Evolutionary conservation across 2,113 vertebrate genomes (phyloP), one percentile per base, ranked within the genome.

Genomic region (Ictalurus punctatus): DNA sequence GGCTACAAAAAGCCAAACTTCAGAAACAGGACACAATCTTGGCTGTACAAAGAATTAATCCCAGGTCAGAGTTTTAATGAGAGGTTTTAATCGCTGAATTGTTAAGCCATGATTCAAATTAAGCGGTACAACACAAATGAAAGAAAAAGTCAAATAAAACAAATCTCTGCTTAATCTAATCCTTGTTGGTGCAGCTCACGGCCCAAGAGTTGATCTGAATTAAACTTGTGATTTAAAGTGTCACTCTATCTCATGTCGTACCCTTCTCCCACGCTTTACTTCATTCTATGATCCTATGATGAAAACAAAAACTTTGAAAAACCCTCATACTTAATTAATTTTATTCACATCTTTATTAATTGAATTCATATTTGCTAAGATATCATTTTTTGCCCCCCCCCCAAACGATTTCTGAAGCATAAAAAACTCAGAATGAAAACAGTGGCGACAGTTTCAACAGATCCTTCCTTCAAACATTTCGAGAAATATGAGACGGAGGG

Each of bases 291-390:
- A 21, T 59, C 79, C 52, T 34, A 0, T 9, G 9, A 83, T 30
- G 7, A 82, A 82, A 34, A 37, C 8, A 54, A 30, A 80, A 14
- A 17, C 44, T 14, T 5, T 19, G 48, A 71, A 14, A 59, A 27
- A 23, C 21, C 23, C 34, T 40, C 27, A 88, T 30, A 37, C 34
- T 17, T 56, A 63, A 25, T 40, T 9, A 56, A 59, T 83, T 86
- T 88, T 86, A 86, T 90, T 90, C 89, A 92, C 88, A 88, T 92
- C 90, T 92, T 93, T 93, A 93, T 91, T 92, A 89, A 90, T 92
- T 91, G 88, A 91, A 91, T 91, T 92, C 71, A 91, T 90, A 89
- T 92, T 90, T 91, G 92, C 91, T 91, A 90, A 91, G 87, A 86
- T 92, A 91, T 92, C 86, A 87, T 91, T 84, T 92, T 90, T 85